A percentile compares a stretch with the other conserved stretches of the same genome.
Conservation (phyloP, 2,113 vertebrate genomes). For the Austrofundulus limnaeus region DNA sequence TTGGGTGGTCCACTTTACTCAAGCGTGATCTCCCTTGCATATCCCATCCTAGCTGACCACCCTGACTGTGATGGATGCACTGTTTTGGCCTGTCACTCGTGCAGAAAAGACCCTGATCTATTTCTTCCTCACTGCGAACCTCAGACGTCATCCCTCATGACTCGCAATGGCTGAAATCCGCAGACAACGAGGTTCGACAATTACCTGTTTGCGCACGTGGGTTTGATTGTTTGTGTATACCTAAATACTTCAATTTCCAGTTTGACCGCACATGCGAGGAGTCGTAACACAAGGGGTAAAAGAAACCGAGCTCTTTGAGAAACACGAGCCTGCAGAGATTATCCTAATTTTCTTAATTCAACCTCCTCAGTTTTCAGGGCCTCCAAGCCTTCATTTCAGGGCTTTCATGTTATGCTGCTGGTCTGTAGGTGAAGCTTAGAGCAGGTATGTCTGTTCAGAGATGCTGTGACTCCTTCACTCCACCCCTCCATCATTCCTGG, state of each 20-base stretch:
- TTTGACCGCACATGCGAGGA: neutral
- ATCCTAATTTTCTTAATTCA: conserved; percentile 68
- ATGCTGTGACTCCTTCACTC: conserved; percentile 16
- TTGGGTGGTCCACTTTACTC: conserved; percentile 77
- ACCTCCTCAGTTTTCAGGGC: conserved; percentile 57
- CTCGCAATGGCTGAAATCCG: conserved; percentile 29
- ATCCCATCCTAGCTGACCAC: conserved; percentile 67
- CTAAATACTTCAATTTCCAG: neutral
- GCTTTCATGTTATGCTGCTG: conserved; percentile 29
- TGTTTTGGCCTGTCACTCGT: conserved; percentile 72
- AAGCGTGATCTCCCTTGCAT: conserved; percentile 41
- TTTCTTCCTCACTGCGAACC: conserved; percentile 44
- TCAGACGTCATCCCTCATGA: conserved; percentile 52
- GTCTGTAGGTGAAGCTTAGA: conserved; percentile 26
- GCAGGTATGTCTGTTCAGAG: conserved; percentile 52
- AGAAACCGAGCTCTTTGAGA: conserved; percentile 23
- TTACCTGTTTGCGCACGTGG: neutral
- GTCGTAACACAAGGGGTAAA: neutral
- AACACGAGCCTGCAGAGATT: conserved; percentile 54
- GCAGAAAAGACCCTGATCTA: conserved; percentile 64
- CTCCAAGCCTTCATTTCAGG: conserved; percentile 33
- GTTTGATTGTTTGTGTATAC: neutral
- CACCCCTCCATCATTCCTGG: conserved; percentile 44
- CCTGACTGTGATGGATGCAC: conserved; percentile 71
- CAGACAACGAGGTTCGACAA: conserved; percentile 15